phyloP scores from a whole-genome alignment of 2,113 vertebrate species.

The Patagioenas fasciata region DNA sequence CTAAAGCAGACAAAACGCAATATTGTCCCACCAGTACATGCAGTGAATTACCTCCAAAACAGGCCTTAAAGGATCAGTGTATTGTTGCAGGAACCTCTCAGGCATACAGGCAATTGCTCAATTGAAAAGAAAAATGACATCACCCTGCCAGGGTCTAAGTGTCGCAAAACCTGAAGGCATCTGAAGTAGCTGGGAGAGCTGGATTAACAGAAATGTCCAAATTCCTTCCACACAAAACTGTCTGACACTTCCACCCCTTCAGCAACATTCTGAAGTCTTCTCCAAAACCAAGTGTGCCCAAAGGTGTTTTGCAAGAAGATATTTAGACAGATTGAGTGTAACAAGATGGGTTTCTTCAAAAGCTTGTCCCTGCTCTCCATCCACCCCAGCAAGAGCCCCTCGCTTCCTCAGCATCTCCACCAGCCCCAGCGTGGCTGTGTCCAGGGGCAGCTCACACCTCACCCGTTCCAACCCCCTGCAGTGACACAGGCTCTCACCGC shows the following conservation, averaged over 20 bases:
- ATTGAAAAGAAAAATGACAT: neutral
- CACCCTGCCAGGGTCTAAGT: neutral
- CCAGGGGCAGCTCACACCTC: neutral
- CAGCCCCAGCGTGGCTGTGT: neutral
- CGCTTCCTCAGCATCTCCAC: neutral
- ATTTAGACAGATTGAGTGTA: neutral
- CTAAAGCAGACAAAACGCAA: neutral
- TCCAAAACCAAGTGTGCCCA: neutral
- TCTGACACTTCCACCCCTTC: neutral
- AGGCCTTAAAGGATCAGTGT: neutral
- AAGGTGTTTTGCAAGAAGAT: neutral
- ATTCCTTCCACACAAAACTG: neutral
- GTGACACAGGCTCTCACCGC: neutral
- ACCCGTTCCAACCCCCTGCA: neutral
- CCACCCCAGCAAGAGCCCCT: neutral
- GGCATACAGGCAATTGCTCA: neutral
- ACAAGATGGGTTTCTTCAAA: neutral
- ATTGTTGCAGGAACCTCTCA: neutral
- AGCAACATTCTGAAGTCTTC: neutral
- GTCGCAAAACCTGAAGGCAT: neutral
- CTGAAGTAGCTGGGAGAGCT: neutral
- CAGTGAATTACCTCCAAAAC: neutral
- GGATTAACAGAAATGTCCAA: neutral
- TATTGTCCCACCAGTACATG: neutral
- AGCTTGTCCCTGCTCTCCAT: neutral